Base-by-base conservation (phyloP, 2,888 invertebrate species). In the Thymelicus acteon region DNA sequence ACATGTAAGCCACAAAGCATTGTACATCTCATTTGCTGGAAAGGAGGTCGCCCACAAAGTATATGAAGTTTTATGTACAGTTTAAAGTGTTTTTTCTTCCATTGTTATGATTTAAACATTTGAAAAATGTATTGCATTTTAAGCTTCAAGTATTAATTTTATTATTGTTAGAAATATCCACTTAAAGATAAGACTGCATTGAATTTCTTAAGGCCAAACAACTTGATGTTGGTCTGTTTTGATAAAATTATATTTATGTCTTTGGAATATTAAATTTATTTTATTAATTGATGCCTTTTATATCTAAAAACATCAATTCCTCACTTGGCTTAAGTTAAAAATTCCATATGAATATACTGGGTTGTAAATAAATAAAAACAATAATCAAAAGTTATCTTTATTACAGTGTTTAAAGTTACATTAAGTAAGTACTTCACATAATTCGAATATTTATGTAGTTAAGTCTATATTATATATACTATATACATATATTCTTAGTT, bases 11-110 rank as follows among this genome's bases (percentile, higher is more conserved):
- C 93, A 92, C 82, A 85, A 85, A 69, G 77, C 72, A 1, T 75
- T 92, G 85, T 93, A 93, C 75, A 82, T 93, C 1, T 87, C 92
- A 0, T 93, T 89, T 71, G 87, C 79, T 0, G 93, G 93, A 19
- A 80, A 87, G 48, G 93, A 93, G 78, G 52, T 91, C 8, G 76
- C 87, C 0, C 89, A 92, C 77, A 84, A 81, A 49, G 66, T 54
- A 0, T 93, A 89, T 74, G 92, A 93, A 83, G 84, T 90, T 13
- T 66, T 93, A 65, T 91, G 91, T 76, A 79, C 78, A n/a, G 81
- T 82, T 57, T 88, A 80, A 75, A 65, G 69, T n/a, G 39, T 44
- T 39, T 37, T 58, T 57, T 60, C 2, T 19, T 58, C 7, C 58
- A 39, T 63, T 70, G 12, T 37, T 57, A 52, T 40, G n/a, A 64